Conservation (phyloP, 2,113 vertebrate species). For the Atherinomorus stipes region DNA sequence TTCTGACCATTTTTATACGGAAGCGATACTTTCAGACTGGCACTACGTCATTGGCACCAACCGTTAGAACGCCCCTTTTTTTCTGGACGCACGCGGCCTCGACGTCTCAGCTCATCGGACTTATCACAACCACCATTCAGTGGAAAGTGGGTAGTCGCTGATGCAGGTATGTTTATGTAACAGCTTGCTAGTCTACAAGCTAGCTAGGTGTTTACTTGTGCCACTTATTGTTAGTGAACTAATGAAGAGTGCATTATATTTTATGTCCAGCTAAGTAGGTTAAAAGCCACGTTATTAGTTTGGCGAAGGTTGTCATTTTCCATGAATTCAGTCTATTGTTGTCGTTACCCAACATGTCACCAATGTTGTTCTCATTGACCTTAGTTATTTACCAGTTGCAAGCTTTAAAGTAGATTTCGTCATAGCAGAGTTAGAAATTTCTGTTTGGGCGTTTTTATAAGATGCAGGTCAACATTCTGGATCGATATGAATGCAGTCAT, state of each 20-base stretch:
- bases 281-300: too few species aligned
- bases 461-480: not conserved
- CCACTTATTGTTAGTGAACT: not conserved
- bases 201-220: too few species aligned
- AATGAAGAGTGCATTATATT: not conserved
- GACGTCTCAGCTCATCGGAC: too few species aligned
- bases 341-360: not conserved
- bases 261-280: too few species aligned
- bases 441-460: not conserved
- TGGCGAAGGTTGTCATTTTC: too few species aligned
- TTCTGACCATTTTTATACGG: too few species aligned
- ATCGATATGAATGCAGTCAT: not conserved
- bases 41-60: too few species aligned
- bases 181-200: not conserved
- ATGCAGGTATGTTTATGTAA: constrained; percentile 3
- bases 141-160: not conserved
- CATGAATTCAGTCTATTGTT: not conserved
- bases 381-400: not conserved
- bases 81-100: too few species aligned
- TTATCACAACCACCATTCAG: too few species aligned
- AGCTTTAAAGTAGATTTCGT: not conserved
- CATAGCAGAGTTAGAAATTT: not conserved
- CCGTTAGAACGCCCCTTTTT: too few species aligned
- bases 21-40: too few species aligned
- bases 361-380: not conserved